A percentile compares a stretch with the other conserved stretches of the same genome.
Evolutionary conservation across 1,140 invertebrate species (phyloP).

Genomic region (Zaprionus kolodkinae): DNA sequence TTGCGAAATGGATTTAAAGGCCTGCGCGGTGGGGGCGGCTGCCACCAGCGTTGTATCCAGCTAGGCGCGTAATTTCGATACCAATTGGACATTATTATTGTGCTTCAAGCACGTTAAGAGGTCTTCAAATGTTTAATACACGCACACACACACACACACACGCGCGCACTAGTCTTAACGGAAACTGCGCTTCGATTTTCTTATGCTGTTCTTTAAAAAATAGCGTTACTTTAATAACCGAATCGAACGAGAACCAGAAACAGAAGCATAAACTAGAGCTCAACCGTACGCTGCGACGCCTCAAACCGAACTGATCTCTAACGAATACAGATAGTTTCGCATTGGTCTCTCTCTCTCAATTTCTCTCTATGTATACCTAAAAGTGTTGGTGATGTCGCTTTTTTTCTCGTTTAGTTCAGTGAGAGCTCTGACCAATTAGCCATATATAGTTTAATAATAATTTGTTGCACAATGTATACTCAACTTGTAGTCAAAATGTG

Average conservation of each 20-base stretch:
- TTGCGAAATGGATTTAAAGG: slow-evolving; percentile 73
- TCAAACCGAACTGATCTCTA: slow-evolving; percentile 65
- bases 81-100: slow-evolving; percentile 69
- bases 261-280: slow-evolving; percentile 6
- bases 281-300: slow-evolving; percentile 53
- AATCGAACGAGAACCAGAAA: not conserved
- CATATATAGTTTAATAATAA: not conserved
- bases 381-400: not conserved
- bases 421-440: not conserved
- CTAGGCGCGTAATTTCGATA: slow-evolving; percentile 72
- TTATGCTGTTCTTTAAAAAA: slow-evolving; percentile 26
- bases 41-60: slow-evolving; percentile 74
- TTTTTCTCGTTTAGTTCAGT: not conserved
- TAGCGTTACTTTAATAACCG: slow-evolving; percentile 19
- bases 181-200: slow-evolving; percentile 49
- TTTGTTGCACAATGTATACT: not conserved
- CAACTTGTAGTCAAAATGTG: not conserved
- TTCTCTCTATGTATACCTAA: too few species aligned
- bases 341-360: slow-evolving; percentile 15
- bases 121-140: not conserved
- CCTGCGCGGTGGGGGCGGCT: slow-evolving; percentile 40
- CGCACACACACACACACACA: slow-evolving; percentile 4
- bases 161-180: slow-evolving; percentile 44
- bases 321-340: slow-evolving; percentile 48
- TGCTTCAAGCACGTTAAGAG: not conserved